Conservation (phyloP, 2,113 vertebrate species). For the Bujurquina vittata region DNA sequence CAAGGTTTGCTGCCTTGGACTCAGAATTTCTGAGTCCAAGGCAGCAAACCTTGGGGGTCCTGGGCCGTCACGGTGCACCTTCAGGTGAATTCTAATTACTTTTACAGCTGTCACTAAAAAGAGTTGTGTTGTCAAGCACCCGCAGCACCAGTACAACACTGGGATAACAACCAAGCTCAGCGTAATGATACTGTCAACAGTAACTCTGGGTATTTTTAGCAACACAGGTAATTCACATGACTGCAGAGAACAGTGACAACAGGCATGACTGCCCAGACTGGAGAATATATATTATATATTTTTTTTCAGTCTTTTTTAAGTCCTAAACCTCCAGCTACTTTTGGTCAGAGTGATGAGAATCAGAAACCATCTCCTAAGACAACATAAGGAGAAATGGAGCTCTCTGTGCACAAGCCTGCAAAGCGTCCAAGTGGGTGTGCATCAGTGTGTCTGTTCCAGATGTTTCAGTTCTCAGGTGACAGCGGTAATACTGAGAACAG, state of each 20-base stretch:
- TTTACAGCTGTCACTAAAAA: too few relatives aligned
- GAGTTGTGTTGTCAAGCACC: too few relatives aligned
- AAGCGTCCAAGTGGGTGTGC: background rate
- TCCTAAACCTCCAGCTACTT: background rate
- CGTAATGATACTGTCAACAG: background rate
- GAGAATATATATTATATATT: background rate
- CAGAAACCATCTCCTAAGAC: background rate
- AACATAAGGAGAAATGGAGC: background rate
- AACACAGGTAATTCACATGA: background rate
- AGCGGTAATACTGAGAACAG: background rate
- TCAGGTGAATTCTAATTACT: too few relatives aligned
- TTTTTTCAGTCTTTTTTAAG: background rate
- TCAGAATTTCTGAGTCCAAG: too few relatives aligned
- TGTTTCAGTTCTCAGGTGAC: background rate
- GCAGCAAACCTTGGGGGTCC: too few relatives aligned
- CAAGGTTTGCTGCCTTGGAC: too few relatives aligned
- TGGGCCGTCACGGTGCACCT: too few relatives aligned
- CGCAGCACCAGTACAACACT: too few relatives aligned
- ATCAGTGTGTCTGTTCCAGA: background rate
- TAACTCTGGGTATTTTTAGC: background rate
- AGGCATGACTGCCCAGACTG: background rate
- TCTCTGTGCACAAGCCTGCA: background rate
- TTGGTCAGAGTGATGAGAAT: background rate
- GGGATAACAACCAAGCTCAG: background rate
- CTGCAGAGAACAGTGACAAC: background rate